These are phyloP conservation scores for Diachasmimorpha longicaudata DNA, from an alignment of 1,140 invertebrate genomes.

Conservation along the genomic window DNA sequence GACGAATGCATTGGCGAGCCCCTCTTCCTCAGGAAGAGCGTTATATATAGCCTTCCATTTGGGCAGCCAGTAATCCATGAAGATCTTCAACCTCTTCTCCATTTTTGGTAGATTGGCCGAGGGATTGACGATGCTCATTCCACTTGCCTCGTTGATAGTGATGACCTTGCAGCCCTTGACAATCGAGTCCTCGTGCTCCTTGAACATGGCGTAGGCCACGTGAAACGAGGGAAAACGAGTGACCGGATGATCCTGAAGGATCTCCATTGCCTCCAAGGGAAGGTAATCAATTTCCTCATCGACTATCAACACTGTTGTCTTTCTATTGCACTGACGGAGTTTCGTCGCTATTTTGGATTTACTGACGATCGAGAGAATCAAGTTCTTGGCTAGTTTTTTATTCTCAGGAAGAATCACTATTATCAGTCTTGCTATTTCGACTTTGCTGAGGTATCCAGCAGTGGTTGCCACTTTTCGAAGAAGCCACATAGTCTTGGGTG, in stretches of 20 bases:
- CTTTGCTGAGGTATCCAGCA: conserved; percentile 45
- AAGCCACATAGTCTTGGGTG: conserved; percentile 56
- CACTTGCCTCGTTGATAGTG: conserved; percentile 46
- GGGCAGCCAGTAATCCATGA: conserved; percentile 68
- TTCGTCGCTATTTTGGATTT: conserved; percentile 50
- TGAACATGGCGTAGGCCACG: conserved; percentile 70
- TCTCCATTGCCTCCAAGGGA: conserved; percentile 76
- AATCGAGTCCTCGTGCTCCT: conserved; percentile 66
- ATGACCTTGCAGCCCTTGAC: conserved; percentile 66
- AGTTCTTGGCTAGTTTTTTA: conserved; percentile 58
- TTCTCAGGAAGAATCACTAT: conserved; percentile 55
- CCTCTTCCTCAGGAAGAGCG: conserved; percentile 62
- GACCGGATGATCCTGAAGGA: conserved; percentile 69
- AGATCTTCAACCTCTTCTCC: conserved; percentile 70
- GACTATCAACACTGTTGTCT: conserved; percentile 69
- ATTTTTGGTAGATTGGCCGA: conserved; percentile 72
- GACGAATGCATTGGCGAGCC: conserved; percentile 67
- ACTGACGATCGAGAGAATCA: conserved; percentile 52
- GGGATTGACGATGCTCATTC: conserved; percentile 72
- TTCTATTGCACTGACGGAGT: conserved; percentile 61
- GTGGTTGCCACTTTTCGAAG: conserved; percentile 60
- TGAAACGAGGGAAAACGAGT: conserved; percentile 78
- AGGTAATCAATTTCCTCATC: conserved; percentile 77
- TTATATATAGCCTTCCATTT: conserved; percentile 72
- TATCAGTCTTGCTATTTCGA: conserved; percentile 59